Evolutionary conservation across 2,797 vertebrate species (phyloP), one percentile per base, ranked within the genome.

Genomic region (Arnoldichthys spilopterus): DNA sequence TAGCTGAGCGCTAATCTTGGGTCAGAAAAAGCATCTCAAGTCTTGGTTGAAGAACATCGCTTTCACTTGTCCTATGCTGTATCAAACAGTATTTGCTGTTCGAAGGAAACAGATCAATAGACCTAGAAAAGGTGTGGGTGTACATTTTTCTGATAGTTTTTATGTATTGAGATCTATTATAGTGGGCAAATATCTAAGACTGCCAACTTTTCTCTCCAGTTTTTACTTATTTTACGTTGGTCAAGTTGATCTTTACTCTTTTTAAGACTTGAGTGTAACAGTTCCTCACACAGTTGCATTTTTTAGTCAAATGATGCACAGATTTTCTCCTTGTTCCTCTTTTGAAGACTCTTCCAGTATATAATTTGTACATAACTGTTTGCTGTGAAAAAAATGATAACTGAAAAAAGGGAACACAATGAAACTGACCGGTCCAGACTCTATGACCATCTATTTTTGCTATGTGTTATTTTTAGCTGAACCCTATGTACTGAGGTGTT

Each of bases 371-470:
- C 37, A 49, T 74, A 54, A 77, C 72, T 61, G 62, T 74, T 72
- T 58, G 67, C 70, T 74, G n/a, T 71, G 64, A 40, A n/a, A 18
- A 22, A 81, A 78, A 82, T 67, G 64, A 74, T 70, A 26, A 63
- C 69, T 76, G 63, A 77, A 67, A 37, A 78, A 40, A 74, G 56
- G 68, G 70, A 83, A 84, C 72, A 63, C 26, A 72, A 80, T 51
- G 72, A 72, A 80, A 68, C 69, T 58, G 63, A 51, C 49, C 72
- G 15, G 43, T 64, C 62, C 61, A 43, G 59, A 56, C 67, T 77
- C 28, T 58, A 68, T 54, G 79, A 70, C 59, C 56, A 49, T 77
- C 34, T 71, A 51, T 68, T 40, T 11, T 80, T 77, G 70, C 61
- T 79, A 67, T 72, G 75, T 58, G 22, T 45, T 43, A 6, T 81